phyloP scores from a whole-genome alignment of 1,140 invertebrate species.

The Camponotus pennsylvanicus region DNA sequence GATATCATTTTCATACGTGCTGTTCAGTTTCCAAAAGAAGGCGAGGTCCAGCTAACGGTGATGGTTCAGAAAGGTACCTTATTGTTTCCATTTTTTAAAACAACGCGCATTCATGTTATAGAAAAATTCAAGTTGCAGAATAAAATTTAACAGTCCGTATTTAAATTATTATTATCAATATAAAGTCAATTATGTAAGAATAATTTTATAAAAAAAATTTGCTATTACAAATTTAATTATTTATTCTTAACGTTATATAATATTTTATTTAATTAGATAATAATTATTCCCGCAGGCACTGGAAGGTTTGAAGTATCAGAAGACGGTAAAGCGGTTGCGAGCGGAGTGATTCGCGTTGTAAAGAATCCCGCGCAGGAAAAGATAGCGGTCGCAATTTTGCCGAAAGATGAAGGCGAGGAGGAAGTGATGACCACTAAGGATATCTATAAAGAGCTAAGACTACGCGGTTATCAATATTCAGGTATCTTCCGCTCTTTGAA shows the following conservation, averaged over 20 bases:
- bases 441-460: conserved; percentile 96
- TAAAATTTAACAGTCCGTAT: not conserved
- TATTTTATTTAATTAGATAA: conserved; percentile 12
- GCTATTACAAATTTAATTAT: not conserved
- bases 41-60: conserved; percentile 91
- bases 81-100: not conserved
- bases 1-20: conserved; percentile 94
- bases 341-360: conserved; percentile 89
- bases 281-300: conserved; percentile 72
- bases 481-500: conserved; percentile 91
- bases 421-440: conserved; percentile 89
- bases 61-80: conserved; percentile 91
- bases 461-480: conserved; percentile 97
- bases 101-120: not conserved
- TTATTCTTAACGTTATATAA: conserved; percentile 32
- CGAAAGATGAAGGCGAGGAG: conserved; percentile 66
- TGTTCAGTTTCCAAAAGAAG: conserved; percentile 91
- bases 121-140: too few species aligned
- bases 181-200: not conserved
- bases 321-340: conserved; percentile 92
- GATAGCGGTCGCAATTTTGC: conserved; percentile 59
- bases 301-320: conserved; percentile 89
- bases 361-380: conserved; percentile 83
- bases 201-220: not conserved
- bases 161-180: conserved; percentile 5